A percentile compares a stretch with the other conserved stretches of the same genome.
Evolutionary conservation across 2,888 invertebrate genomes (phyloP).

Genomic region (Molanna angustata): DNA sequence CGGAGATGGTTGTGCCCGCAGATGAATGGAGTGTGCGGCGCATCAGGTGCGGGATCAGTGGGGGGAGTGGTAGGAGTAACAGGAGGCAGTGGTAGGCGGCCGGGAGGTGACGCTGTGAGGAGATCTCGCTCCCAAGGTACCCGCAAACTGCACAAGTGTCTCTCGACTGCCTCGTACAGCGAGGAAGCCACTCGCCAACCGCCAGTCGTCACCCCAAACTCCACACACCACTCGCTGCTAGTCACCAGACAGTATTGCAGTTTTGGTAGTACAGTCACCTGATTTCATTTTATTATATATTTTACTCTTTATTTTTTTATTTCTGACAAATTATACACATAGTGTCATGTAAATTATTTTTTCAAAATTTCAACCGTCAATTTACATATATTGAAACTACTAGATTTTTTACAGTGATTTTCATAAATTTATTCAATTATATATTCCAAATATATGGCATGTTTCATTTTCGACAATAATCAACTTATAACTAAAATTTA

Average conservation of each 20-base stretch:
- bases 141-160: slow-evolving; percentile 89
- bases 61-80: slow-evolving; percentile 16
- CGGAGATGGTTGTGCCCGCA: slow-evolving; percentile 45
- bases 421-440: too few species aligned
- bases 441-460: too few species aligned
- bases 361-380: too few species aligned
- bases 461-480: too few species aligned
- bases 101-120: slow-evolving; percentile 59
- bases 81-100: slow-evolving; percentile 27
- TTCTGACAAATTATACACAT: background rate
- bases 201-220: slow-evolving; percentile 45
- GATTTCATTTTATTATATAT: slow-evolving; percentile 34
- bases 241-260: slow-evolving; percentile 91
- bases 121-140: slow-evolving; percentile 95
- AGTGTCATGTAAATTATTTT: background rate
- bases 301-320: background rate
- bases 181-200: slow-evolving; percentile 59
- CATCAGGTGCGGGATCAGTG: slow-evolving; percentile 39
- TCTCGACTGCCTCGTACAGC: slow-evolving; percentile 83
- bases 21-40: slow-evolving; percentile 78
- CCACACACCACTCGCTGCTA: slow-evolving; percentile 67
- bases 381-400: too few species aligned
- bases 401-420: too few species aligned
- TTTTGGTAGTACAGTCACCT: slow-evolving; percentile 89
- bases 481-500: too few species aligned